Conservation (phyloP, 2,888 invertebrate species). For the Platycheirus albimanus region DNA sequence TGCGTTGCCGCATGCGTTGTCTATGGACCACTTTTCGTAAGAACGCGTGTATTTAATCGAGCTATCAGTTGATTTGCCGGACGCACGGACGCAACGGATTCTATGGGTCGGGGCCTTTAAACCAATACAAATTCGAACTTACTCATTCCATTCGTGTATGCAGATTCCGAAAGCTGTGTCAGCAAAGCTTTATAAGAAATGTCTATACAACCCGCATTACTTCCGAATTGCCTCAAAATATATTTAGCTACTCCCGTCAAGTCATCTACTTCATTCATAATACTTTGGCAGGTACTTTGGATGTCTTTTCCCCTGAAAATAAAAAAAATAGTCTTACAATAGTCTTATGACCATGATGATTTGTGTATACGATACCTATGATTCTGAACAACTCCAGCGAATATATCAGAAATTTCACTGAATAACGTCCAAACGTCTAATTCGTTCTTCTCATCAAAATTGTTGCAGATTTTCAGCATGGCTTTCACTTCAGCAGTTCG, state of each 20-base stretch:
- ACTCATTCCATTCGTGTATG: constrained; percentile 75
- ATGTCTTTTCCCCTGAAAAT: constrained; percentile 76
- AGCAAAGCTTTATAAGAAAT: constrained; percentile 76
- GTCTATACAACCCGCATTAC: constrained; percentile 76
- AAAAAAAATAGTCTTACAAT: neutral
- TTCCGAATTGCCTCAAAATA: constrained; percentile 66
- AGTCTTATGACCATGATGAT: neutral
- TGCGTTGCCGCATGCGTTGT: too few species aligned
- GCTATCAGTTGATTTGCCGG: too few species aligned
- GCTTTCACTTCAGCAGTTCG: constrained; percentile 78
- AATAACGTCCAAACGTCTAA: constrained; percentile 80
- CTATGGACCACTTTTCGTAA: too few species aligned
- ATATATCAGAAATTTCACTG: constrained; percentile 78
- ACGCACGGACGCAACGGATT: too few species aligned
- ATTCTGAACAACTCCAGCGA: constrained; percentile 79
- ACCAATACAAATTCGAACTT: constrained; percentile 34
- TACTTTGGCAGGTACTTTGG: constrained; percentile 75
- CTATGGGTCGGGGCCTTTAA: too few species aligned
- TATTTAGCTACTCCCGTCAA: constrained; percentile 78
- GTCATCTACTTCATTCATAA: constrained; percentile 77
- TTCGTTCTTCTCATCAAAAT: constrained; percentile 78
- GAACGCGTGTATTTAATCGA: too few species aligned
- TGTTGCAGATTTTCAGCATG: constrained; percentile 79
- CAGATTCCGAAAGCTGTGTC: constrained; percentile 72
- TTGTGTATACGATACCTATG: constrained; percentile 77